Evolutionary conservation across 2,113 vertebrate species (phyloP), one percentile per base, ranked within the genome.

Genomic region (Gnathochromis pfefferi): DNA sequence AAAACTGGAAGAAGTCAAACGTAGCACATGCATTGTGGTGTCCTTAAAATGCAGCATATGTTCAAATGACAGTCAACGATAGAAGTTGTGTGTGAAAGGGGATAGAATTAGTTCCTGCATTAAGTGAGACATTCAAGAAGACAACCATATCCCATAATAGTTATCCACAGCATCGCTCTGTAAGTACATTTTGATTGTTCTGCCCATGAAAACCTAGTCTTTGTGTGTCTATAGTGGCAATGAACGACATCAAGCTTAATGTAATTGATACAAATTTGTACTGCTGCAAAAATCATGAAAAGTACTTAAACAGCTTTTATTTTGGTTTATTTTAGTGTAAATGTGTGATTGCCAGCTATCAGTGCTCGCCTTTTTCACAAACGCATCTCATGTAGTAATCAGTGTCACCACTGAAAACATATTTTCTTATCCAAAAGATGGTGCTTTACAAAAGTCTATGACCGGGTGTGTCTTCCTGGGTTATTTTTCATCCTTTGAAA

Each of bases 401-500:
- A 35, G 55, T 82, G 35, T 70, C 54, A 21, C 51, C 40, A 85
- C 57, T 78, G 12, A 81, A 89, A 82, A 17, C 19, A 86, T 8
- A 88, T 53, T n/a, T 11, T 73, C 16, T 55, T 51, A 33, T 82
- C 80, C 54, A 49, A 51, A 84, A 54, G 19, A 21, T 58, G 75
- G 42, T 23, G 45, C 38, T 80, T 81, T 78, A 51, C 55, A 84
- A 73, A 91, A 53, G 16, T 7, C 21, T 5, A 21, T 10, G 14
- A 88, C 84, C 17, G 21, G 13, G 28, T 68, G 10, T 40, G 23
- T 79, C 16, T 58, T 86, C 47, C 51, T 81, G 23, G 54, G 11
- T 90, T 21, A 84, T 87, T 86, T 78, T 89, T 60, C 58, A 85
- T 88, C 63, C 49, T 89, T 85, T 84, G 81, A 89, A 89, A 90